Evolutionary conservation across 2,888 invertebrate genomes (phyloP).

Genomic region (Syritta pipiens): DNA sequence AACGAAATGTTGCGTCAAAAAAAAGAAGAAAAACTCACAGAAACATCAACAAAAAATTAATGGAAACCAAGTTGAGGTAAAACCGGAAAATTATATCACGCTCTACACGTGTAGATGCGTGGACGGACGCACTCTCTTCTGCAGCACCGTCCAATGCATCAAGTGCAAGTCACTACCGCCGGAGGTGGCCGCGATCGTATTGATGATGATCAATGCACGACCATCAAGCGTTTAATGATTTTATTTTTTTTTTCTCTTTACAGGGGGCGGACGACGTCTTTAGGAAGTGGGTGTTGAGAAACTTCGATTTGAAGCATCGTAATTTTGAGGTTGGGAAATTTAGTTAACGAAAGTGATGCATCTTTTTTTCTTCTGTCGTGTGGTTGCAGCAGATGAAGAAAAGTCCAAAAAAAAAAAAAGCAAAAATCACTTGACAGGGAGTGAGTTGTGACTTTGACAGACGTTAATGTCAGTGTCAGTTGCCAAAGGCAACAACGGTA

Average conservation of each 20-base stretch:
- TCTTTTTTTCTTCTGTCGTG: neutral
- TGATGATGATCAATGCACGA: constrained; percentile 15
- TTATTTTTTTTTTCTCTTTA: neutral
- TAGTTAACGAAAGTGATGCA: constrained; percentile 36
- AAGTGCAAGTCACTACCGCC: constrained; percentile 11
- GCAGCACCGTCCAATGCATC: constrained; percentile 2
- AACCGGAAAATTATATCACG: constrained; percentile 60
- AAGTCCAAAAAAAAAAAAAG: neutral
- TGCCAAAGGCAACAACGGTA: neutral
- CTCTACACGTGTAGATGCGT: constrained; percentile 36
- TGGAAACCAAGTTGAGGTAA: constrained; percentile 17
- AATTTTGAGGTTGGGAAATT: constrained; percentile 31
- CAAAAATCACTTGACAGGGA: neutral
- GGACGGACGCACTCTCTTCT: constrained; percentile 18
- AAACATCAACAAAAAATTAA: constrained; percentile 28
- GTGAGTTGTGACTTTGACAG: neutral
- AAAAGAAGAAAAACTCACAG: constrained; percentile 5
- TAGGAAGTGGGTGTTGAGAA: constrained; percentile 45
- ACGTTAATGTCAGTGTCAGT: neutral
- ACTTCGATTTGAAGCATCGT: neutral
- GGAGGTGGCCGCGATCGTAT: neutral
- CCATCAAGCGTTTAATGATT: neutral
- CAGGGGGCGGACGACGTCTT: neutral
- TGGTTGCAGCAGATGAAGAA: neutral
- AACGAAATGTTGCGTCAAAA: constrained; percentile 38